Percentiles rank a stretch among this genome's conserved stretches.
phyloP scores from a whole-genome alignment of 2,797 vertebrate species.

The Trichosurus vulpecula region DNA sequence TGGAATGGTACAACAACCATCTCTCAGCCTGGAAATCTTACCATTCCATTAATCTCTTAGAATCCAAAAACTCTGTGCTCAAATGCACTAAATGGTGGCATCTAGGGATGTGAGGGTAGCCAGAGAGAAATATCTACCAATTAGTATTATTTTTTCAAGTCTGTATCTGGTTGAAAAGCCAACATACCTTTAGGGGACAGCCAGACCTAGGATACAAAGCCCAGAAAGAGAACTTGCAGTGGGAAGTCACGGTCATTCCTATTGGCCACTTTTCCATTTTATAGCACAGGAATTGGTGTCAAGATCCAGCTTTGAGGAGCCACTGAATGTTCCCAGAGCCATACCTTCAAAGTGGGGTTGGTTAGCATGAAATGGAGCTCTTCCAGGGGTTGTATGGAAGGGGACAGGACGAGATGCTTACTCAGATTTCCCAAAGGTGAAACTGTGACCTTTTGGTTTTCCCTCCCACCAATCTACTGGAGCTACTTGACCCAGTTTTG shows the following conservation, averaged over 20 bases:
- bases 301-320: not conserved
- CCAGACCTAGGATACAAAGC: not conserved
- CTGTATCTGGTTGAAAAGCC: not conserved
- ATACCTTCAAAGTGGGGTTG: not conserved
- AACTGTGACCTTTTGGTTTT: slow-evolving; percentile 89
- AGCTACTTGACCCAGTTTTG: slow-evolving; percentile 65
- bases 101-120: not conserved
- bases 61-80: not conserved
- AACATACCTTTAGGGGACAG: not conserved
- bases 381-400: not conserved
- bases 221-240: slow-evolving; percentile 9
- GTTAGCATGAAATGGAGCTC: not conserved
- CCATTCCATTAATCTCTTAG: not conserved
- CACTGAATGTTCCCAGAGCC: not conserved
- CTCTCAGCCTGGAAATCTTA: not conserved
- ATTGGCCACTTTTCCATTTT: not conserved
- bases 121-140: slow-evolving; percentile 16
- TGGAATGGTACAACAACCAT: not conserved
- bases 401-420: too few relatives aligned
- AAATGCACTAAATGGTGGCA: not conserved
- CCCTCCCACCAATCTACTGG: slow-evolving; percentile 88
- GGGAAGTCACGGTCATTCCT: not conserved
- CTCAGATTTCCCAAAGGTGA: slow-evolving; percentile 82
- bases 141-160: not conserved
- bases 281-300: not conserved